These are phyloP conservation scores for Darevskia mixta DNA, from an alignment of 2,797 vertebrate genomes.

Conservation along the genomic window DNA sequence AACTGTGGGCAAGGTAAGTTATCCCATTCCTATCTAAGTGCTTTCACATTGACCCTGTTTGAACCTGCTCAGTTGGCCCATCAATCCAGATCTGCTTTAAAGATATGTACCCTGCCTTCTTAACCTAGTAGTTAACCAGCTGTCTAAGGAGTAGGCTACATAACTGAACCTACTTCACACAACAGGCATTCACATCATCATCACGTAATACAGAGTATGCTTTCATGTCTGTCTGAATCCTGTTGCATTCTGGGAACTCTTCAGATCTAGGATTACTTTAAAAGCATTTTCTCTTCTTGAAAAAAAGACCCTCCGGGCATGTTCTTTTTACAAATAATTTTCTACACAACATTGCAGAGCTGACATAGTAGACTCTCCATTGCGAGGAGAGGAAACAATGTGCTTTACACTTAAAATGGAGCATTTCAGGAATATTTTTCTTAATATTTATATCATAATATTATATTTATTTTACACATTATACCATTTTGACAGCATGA, in stretches of 20 bases:
- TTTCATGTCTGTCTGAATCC: constrained; percentile 60
- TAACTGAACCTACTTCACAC: constrained; percentile 47
- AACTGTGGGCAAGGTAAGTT: background rate
- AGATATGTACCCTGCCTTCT: background rate
- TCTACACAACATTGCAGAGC: constrained; percentile 41
- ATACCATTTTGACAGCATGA: background rate
- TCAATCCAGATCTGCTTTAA: background rate
- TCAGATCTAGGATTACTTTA: constrained; percentile 52
- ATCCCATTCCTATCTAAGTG: too few species aligned
- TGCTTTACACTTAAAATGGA: constrained; percentile 44
- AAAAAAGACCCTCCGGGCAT: constrained; percentile 32
- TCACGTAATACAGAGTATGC: constrained; percentile 43
- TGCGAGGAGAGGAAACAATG: constrained; percentile 11
- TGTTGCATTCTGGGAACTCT: constrained; percentile 46
- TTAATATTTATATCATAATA: constrained; percentile 40
- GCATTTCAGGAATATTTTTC: constrained; percentile 41
- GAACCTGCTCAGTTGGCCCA: background rate
- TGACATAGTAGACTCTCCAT: constrained; percentile 41
- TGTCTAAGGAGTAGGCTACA: constrained; percentile 43
- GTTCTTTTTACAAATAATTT: constrained; percentile 57
- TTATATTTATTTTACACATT: constrained; percentile 37
- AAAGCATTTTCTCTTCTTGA: constrained; percentile 61
- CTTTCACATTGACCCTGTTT: background rate
- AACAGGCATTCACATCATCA: constrained; percentile 52
- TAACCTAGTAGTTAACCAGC: background rate